Evolutionary conservation across 2,888 invertebrate genomes (phyloP), one percentile per base, ranked within the genome.

Genomic region (Acronicta psi): DNA sequence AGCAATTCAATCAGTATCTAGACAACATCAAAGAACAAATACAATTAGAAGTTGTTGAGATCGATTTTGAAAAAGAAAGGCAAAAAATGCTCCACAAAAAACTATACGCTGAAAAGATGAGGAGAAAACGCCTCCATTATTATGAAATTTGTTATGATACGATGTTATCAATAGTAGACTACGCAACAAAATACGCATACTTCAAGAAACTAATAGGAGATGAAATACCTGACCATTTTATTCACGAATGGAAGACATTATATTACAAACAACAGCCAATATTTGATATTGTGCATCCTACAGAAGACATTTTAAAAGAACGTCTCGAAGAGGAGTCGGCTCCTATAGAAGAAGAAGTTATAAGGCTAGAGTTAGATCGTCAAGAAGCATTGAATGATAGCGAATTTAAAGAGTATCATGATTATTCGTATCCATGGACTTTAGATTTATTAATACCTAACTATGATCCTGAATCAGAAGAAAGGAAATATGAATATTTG

Each of bases 381-480:
- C 95, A 95, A 79, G 91, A 95, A 61, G 83, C 88, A 13, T 77
- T 96, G 42, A 95, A 95, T 81, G 91, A 95, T 43, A 83, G 83
- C 36, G 95, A 95, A 72, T 95, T 96, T 67, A 81, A 90, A 23
- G 94, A 95, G 67, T 96, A 96, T 82, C 89, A 94, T 49, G 83
- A 93, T 59, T 92, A 93, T 59, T 82, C 84, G 11, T 86, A 92
- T 62, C 95, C 95, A 0, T 96, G 96, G 96, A 82, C 80, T 46
- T 80, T 95, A 51, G 87, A 94, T 52, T 82, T 88, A 42, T 85
- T 95, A 37, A 77, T 92, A 51, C 90, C 91, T 5, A 89, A 93
- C 65, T 89, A 88, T 69, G 87, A 92, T 42, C 79, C 88, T 0
- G 89, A 93, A 53, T 88, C 87, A 11, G 91, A 92, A 61, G 93